Evolutionary conservation across 1,140 invertebrate genomes (phyloP), one percentile per base, ranked within the genome.

Genomic region (Matsumurasca onukii): DNA sequence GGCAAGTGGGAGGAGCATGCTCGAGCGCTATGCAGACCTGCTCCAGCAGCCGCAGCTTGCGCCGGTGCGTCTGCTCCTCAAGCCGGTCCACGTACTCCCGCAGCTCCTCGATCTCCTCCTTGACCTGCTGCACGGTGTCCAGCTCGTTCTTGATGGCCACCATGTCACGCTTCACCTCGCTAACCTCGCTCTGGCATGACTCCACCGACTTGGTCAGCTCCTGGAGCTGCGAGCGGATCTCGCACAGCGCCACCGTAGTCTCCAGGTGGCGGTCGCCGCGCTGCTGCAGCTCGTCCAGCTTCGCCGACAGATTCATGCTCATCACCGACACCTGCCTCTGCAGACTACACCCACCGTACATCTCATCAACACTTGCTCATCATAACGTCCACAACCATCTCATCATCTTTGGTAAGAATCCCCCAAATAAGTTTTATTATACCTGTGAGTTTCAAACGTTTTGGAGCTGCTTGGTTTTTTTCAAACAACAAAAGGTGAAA

Each of bases 261-360:
- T 94, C 92, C 77, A 92, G 85, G 81, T 94, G 91, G 22, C 75
- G 73, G 84, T 91, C 88, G 68, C 78, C 76, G 74, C 90, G 86
- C 80, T 76, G 75, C 77, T 93, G 91, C 81, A 95, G 88, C 83
- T 94, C 91, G 83, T 94, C 92, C 85, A 95, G 86, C 85, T 94
- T 93, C 76, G 90, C 88, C 80, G 89, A 91, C 83, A 95, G 87
- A 86, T 94, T 94, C 89, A 93, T 93, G 83, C 91, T 94, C 93
- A 95, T 95, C 84, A 94, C 90, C 86, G 90, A 92, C 87, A 94
- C 91, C 89, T 94, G 93, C 86, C 93, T 92, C 86, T 95, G 93
- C 85, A 94, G 90, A 89, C 92, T 94, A 84, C 69, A 75, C 63
- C 66, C 67, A 59, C n/a, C 48, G 64, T n/a, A n/a, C n/a, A n/a